Conservation (phyloP, 2,888 invertebrate species). For the Oligia fasciuncula region DNA sequence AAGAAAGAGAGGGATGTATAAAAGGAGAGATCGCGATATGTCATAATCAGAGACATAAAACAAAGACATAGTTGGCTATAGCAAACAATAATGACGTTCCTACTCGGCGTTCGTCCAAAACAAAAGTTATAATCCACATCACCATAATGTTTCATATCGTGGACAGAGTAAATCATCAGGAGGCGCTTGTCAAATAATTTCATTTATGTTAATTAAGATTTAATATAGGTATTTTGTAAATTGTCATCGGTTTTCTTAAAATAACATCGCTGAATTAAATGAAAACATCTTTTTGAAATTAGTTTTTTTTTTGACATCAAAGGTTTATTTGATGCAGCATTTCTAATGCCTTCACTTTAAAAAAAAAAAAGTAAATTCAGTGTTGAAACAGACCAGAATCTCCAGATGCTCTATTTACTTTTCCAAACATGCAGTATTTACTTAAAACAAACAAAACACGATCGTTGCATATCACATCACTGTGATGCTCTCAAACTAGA, state of each 20-base stretch:
- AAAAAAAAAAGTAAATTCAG: background rate
- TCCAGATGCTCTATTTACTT: background rate
- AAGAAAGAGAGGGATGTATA: background rate
- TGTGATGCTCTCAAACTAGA: slow-evolving; percentile 1
- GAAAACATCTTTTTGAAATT: background rate
- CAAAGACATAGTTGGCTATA: slow-evolving; percentile 7
- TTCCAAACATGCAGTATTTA: slow-evolving; percentile 11
- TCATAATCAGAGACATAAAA: slow-evolving; percentile 13
- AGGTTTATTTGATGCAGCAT: background rate
- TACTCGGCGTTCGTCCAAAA: slow-evolving; percentile 66
- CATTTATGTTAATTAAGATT: too few species aligned
- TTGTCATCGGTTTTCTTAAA: background rate
- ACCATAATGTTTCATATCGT: slow-evolving; percentile 31
- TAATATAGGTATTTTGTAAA: background rate
- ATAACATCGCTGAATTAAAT: background rate
- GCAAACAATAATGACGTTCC: slow-evolving; percentile 55
- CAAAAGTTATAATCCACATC: slow-evolving; percentile 52
- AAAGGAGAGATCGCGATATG: background rate
- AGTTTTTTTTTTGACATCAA: background rate
- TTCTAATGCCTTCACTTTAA: background rate
- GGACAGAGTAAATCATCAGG: slow-evolving; percentile 24
- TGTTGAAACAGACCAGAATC: background rate
- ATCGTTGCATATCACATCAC: background rate
- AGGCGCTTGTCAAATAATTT: background rate
- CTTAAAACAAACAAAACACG: slow-evolving; percentile 5